A percentile compares a stretch with the other conserved stretches of the same genome.
Evolutionary conservation across 2,888 invertebrate genomes (phyloP).

Genomic region (Coecobrya sp.): DNA sequence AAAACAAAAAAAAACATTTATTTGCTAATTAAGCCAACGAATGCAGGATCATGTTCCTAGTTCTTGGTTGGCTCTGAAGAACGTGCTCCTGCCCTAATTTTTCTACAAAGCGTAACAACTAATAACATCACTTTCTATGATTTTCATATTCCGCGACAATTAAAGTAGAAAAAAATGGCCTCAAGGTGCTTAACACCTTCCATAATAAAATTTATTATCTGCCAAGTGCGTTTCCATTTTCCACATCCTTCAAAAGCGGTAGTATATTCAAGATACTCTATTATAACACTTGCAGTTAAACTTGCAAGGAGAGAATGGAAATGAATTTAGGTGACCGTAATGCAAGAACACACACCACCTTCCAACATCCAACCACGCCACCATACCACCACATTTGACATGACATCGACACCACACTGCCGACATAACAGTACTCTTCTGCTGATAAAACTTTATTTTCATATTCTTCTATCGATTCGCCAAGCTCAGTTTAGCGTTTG

Average conservation of each 20-base stretch:
- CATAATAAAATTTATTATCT: constrained; percentile 70
- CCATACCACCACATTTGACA: constrained; percentile 36
- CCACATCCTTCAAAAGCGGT: constrained; percentile 4
- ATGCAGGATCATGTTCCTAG: constrained; percentile 27
- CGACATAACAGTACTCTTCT: constrained; percentile 53
- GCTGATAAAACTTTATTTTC: neutral
- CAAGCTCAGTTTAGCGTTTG: neutral
- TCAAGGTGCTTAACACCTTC: constrained; percentile 79
- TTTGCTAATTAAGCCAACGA: constrained; percentile 36
- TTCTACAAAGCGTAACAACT: neutral
- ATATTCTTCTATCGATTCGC: neutral
- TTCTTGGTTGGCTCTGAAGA: constrained; percentile 27
- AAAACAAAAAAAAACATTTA: no score
- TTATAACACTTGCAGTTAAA: neutral
- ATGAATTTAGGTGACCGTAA: constrained; percentile 72
- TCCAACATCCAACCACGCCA: constrained; percentile 58
- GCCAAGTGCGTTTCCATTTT: constrained; percentile 56
- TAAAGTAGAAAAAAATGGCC: constrained; percentile 53
- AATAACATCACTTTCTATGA: constrained; percentile 62
- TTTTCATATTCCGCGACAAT: constrained; percentile 55
- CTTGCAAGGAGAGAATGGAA: neutral
- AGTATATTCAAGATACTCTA: neutral
- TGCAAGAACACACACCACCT: constrained; percentile 61
- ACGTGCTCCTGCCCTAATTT: constrained; percentile 78
- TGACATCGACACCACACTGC: constrained; percentile 46